Percentiles rank a stretch among this genome's conserved stretches.
phyloP scores from a whole-genome alignment of 2,888 invertebrate species.

The Harmothoe impar region DNA sequence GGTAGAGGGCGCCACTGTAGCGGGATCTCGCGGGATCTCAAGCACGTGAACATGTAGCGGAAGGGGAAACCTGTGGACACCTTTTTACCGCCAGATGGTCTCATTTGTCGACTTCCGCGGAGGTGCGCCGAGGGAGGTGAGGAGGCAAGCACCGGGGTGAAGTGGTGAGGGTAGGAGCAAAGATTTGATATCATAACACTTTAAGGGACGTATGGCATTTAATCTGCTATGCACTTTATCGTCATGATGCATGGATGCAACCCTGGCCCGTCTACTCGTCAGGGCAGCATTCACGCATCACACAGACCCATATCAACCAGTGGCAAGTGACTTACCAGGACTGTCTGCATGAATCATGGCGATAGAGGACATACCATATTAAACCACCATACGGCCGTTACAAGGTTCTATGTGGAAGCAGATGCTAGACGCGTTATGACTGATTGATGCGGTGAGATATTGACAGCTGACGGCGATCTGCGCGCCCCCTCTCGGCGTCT shows the following conservation, averaged over 20 bases:
- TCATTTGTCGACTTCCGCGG: constrained; percentile 13
- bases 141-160: not conserved
- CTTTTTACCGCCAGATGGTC: not conserved
- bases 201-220: too few species aligned
- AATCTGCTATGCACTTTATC: too few species aligned
- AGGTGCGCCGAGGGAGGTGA: not conserved
- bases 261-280: too few species aligned
- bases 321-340: too few species aligned
- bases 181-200: not conserved
- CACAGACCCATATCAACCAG: too few species aligned
- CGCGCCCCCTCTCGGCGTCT: not conserved
- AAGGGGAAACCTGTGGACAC: not conserved
- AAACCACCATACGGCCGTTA: too few species aligned
- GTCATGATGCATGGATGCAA: too few species aligned
- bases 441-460: not conserved
- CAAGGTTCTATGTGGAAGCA: not conserved
- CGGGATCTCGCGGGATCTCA: not conserved
- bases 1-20: not conserved
- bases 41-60: not conserved
- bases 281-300: too few species aligned
- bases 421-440: not conserved
- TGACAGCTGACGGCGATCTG: not conserved
- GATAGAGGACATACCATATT: too few species aligned
- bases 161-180: not conserved
- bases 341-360: too few species aligned